Conservation (phyloP, 2,113 vertebrate species). For the Jaculus jaculus region DNA sequence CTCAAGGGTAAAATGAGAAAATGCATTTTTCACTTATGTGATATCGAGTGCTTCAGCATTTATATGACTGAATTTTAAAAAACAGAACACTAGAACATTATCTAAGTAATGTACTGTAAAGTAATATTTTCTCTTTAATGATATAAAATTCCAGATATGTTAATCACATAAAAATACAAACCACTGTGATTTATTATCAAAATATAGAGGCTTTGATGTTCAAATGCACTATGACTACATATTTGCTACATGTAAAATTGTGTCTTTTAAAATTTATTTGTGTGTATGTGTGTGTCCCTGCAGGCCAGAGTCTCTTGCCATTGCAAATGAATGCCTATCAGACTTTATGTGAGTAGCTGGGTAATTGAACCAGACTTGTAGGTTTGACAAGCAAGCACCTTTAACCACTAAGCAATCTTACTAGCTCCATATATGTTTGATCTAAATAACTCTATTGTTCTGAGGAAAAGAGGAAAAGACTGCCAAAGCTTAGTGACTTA, state of each 20-base stretch:
- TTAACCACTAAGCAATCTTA: too few relatives aligned
- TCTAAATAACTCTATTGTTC: background rate
- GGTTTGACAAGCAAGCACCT: too few relatives aligned
- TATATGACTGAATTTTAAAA: background rate
- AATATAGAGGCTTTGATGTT: background rate
- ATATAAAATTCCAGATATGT: constrained; percentile 8
- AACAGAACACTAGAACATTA: background rate
- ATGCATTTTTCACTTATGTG: background rate
- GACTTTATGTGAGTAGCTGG: too few relatives aligned
- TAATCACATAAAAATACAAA: background rate
- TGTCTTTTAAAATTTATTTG: background rate
- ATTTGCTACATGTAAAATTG: background rate
- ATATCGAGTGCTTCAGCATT: constrained; percentile 10
- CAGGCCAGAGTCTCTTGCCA: too few relatives aligned
- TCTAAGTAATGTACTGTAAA: background rate
- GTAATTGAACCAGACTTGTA: too few relatives aligned
- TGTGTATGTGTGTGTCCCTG: too few relatives aligned
- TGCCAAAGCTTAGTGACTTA: background rate
- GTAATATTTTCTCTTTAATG: constrained; percentile 42
- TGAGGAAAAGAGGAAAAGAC: background rate
- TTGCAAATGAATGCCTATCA: too few relatives aligned
- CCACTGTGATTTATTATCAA: background rate
- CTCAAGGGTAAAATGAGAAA: background rate
- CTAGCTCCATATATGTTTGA: background rate
- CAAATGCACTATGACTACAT: background rate